Evolutionary conservation across 2,888 invertebrate genomes (phyloP).

Genomic region (Torymus aiolomorphi): DNA sequence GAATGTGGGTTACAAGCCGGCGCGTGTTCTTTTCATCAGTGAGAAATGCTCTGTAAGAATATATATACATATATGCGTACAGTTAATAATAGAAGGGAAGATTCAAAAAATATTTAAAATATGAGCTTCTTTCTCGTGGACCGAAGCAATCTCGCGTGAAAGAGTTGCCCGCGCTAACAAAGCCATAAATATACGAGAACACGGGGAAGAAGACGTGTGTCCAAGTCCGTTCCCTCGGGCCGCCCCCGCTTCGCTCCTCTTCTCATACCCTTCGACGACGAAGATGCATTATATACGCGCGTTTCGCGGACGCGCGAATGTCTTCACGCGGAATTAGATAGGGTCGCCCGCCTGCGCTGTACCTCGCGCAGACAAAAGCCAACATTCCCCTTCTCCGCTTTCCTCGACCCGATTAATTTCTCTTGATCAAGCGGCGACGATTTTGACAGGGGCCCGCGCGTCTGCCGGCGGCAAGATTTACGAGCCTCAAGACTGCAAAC

Average conservation of each 20-base stretch:
- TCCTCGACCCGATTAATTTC: slow-evolving; percentile 46
- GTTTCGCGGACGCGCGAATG: neutral
- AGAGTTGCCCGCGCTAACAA: neutral
- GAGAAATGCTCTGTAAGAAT: no score
- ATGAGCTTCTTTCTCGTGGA: no score
- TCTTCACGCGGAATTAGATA: neutral
- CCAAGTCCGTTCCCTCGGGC: slow-evolving; percentile 35
- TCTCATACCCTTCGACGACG: neutral
- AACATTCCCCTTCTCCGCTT: neutral
- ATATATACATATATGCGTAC: no score
- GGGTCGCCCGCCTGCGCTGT: neutral
- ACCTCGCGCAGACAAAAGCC: slow-evolving; percentile 7
- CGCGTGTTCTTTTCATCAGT: no score
- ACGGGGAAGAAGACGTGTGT: neutral
- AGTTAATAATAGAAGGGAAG: no score
- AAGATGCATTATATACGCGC: slow-evolving; percentile 34
- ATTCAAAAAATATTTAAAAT: no score
- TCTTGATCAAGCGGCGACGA: slow-evolving; percentile 50
- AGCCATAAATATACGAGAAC: neutral
- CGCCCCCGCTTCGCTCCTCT: neutral
- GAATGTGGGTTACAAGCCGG: no score
- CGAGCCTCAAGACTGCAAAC: slow-evolving; percentile 40
- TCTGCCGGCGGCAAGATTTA: slow-evolving; percentile 49
- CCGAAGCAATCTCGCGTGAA: no score
- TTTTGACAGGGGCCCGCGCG: slow-evolving; percentile 12